phyloP scores from a whole-genome alignment of 2,888 invertebrate genomes.

The Drosophila mimetica region DNA sequence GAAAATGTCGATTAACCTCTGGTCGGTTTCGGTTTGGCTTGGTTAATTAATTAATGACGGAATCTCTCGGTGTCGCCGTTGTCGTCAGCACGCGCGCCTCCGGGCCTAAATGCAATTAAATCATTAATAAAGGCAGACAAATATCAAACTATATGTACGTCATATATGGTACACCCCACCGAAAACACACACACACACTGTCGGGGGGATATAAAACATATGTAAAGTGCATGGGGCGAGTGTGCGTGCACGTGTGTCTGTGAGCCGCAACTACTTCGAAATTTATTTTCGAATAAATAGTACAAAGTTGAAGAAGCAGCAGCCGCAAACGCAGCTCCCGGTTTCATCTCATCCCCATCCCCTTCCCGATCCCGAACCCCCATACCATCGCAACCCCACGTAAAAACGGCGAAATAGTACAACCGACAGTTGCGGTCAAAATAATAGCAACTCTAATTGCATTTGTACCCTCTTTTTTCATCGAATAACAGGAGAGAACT shows the following conservation, averaged over 20 bases:
- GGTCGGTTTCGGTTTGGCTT: slow-evolving; percentile 40
- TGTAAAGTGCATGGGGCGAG: slow-evolving; percentile 64
- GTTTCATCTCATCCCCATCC: slow-evolving; percentile 31
- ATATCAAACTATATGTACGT: slow-evolving; percentile 53
- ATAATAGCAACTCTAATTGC: slow-evolving; percentile 23
- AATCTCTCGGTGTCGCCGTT: slow-evolving; percentile 62
- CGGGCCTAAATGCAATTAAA: slow-evolving; percentile 74
- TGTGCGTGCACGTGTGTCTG: slow-evolving; percentile 44
- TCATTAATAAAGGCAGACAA: slow-evolving; percentile 76
- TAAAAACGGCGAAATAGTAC: slow-evolving; percentile 63
- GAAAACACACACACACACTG: background rate
- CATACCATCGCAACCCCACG: slow-evolving; percentile 43
- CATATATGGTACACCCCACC: slow-evolving; percentile 11
- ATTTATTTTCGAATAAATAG: slow-evolving; percentile 80
- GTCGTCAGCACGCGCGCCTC: slow-evolving; percentile 72
- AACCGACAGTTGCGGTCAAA: slow-evolving; percentile 44
- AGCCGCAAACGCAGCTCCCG: slow-evolving; percentile 37
- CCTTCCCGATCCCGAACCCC: slow-evolving; percentile 6
- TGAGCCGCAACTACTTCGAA: slow-evolving; percentile 73
- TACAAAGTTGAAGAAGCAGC: slow-evolving; percentile 76
- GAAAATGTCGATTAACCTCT: slow-evolving; percentile 66
- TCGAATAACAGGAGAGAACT: background rate
- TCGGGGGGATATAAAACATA: slow-evolving; percentile 11
- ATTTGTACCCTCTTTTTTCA: slow-evolving; percentile 1
- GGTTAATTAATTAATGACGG: slow-evolving; percentile 76